Base-by-base conservation (phyloP, 2,888 invertebrate genomes). In the Ptychoptera albimana region DNA sequence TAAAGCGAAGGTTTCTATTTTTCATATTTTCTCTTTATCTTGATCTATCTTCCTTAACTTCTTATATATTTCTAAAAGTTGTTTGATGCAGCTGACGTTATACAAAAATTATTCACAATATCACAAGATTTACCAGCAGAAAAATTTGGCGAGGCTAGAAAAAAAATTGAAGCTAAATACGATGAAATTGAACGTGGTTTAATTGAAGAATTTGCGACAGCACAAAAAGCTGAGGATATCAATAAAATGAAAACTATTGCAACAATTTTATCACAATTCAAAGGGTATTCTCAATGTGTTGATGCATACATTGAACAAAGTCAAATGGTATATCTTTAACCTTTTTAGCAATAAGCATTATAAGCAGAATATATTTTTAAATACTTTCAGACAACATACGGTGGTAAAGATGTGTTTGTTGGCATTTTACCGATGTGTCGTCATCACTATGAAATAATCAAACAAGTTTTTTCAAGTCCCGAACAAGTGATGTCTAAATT, bases 401-500 rank as follows among this genome's bases (percentile, higher is more conserved):
- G 81, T 7, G 84, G 84, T 15, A 84, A 84, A 60, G 92, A 94
- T 60, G 82, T 96, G 45, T 97, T 94, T 67, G 77, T 78, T 42
- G 84, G 93, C 47, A 83, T 96, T 10, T 71, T 92, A 38, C 87
- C 88, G 0, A 71, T 97, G 52, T 96, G 94, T 64, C 81, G 81
- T 54, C 82, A 82, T 58, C 92, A 88, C 67, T 75, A 87, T 62
- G 74, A 79, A 54, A 73, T 84, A 49, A 86, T 89, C 49, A 79
- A 80, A 57, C 81, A 83, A 57, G 94, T 98, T 2, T 98, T 98
- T 61, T 82, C 82, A 7, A 92, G 91, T 64, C 92, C 94, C 0
- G 89, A 94, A 52, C 88, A 91, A 69, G 94, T 98, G 8, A 93
- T 97, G 89, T 86, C 89, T 46, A 97, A 97, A 69, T 92, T 96